Evolutionary conservation across 2,797 vertebrate species (phyloP), one percentile per base, ranked within the genome.

Genomic region (Microctenopoma stevenorrisi): DNA sequence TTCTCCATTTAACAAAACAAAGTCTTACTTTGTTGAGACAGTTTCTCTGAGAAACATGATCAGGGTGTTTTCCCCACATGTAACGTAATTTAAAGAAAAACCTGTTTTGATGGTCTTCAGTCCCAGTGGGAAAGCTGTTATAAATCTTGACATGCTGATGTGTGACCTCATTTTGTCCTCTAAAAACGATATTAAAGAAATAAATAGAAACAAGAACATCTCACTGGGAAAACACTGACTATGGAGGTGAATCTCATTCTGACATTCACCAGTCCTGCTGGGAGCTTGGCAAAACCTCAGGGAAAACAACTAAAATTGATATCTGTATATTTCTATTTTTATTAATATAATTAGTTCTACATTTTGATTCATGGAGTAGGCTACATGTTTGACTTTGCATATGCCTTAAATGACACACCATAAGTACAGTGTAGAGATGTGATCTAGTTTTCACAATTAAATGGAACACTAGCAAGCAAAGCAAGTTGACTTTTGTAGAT

Each of bases 161-260:
- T 42, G 11, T 68, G 67, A 69, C 85, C 82, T 85, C 60, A 42
- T 37, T 84, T 83, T 70, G 59, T 80, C 85, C 81, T 85, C 40
- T 42, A 71, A 46, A 71, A 70, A 42, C 47, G 44, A 75, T 51
- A 16, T 57, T 35, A 54, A 62, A 52, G n/a, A 38, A 67, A 76
- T 42, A 63, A 40, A 69, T 18, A 63, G n/a, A 76, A 64, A 61
- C 47, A 44, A 59, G 72, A 69, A 63, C n/a, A 53, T 37, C 60
- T 63, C 56, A 51, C 50, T 56, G 47, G 58, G 58, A 73, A 59
- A 67, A 35, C 42, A 49, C 51, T 68, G 68, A 77, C 28, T 62
- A 54, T 74, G 59, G 67, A 62, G 51, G 52, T 77, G 62, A 57
- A 59, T 67, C 70, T 81, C 35, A 49, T 33, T 48, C 49, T 58